Conservation (phyloP, 2,797 vertebrate species). For the Paedocypris micromegethes region DNA sequence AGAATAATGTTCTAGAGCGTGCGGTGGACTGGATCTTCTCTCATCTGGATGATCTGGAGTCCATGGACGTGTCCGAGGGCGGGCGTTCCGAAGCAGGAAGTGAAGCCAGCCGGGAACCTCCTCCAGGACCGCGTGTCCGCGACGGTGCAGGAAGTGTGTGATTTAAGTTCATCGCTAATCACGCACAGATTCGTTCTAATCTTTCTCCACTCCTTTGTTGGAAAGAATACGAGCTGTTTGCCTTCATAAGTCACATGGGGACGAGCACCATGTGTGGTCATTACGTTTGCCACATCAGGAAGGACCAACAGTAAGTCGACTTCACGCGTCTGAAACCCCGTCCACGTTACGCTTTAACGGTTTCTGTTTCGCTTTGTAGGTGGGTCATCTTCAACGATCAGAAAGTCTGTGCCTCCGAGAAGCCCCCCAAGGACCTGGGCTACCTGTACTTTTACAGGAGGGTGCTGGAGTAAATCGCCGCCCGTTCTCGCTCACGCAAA, state of each 20-base stretch:
- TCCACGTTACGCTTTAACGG: not conserved
- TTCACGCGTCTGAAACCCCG: not conserved
- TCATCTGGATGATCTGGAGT: conserved; percentile 93
- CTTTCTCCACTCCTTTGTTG: conserved; percentile 17
- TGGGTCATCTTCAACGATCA: conserved; percentile 99
- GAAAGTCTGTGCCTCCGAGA: conserved; percentile 98
- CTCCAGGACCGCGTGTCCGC: conserved; percentile 88
- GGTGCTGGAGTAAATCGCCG: conserved; percentile 71
- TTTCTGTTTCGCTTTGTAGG: conserved; percentile 57
- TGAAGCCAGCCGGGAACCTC: conserved; percentile 75
- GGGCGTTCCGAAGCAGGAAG: conserved; percentile 90
- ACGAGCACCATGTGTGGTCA: conserved; percentile 98
- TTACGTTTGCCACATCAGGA: conserved; percentile 99
- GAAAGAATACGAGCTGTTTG: conserved; percentile 93
- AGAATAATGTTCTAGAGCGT: conserved; percentile 91
- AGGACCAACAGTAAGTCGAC: conserved; percentile 87
- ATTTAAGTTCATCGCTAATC: not conserved
- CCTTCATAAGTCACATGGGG: conserved; percentile 99
- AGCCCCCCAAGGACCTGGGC: conserved; percentile 96
- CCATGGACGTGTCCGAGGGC: conserved; percentile 97
- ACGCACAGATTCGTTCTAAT: not conserved
- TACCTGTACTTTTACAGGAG: conserved; percentile 98
- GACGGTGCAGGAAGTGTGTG: conserved; percentile 92
- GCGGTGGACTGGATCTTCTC: conserved; percentile 99
- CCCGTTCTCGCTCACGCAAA: not conserved